A percentile compares a stretch with the other conserved stretches of the same genome.
Conservation (phyloP, 2,113 vertebrate genomes). For the Dasypus novemcinctus region DNA sequence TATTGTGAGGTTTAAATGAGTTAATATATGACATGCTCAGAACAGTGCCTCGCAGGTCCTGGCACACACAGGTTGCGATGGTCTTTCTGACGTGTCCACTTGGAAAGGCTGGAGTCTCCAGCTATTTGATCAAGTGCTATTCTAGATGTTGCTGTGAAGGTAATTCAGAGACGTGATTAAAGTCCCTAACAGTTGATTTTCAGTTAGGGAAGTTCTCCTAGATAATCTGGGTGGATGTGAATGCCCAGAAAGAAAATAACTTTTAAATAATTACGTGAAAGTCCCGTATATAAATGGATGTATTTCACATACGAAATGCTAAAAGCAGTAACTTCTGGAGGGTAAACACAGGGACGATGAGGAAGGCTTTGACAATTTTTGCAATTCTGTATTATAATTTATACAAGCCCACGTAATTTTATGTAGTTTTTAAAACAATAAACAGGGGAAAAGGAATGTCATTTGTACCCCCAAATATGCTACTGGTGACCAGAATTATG, state of each 20-base stretch:
- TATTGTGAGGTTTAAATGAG: too few relatives aligned
- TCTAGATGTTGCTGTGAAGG: neutral
- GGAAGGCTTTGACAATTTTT: conserved; percentile 33
- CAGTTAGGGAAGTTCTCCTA: neutral
- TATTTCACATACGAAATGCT: neutral
- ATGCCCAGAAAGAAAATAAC: neutral
- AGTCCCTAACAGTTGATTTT: neutral
- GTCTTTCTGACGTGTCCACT: neutral
- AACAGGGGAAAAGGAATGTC: neutral
- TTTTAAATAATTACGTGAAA: neutral
- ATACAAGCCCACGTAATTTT: neutral
- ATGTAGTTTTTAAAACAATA: conserved; percentile 32
- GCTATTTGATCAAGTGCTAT: neutral
- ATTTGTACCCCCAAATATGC: neutral
- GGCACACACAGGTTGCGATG: too few relatives aligned
- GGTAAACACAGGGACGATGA: neutral
- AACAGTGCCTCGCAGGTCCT: too few relatives aligned
- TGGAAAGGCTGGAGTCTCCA: neutral
- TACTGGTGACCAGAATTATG: neutral
- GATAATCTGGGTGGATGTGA: neutral
- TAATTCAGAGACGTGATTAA: neutral
- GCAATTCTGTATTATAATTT: neutral
- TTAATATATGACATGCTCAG: neutral
- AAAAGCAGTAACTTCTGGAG: neutral
- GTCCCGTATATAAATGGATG: neutral